A percentile compares a stretch with the other conserved stretches of the same genome.
phyloP scores from a whole-genome alignment of 2,797 vertebrate species.

The Gastrophryne carolinensis region DNA sequence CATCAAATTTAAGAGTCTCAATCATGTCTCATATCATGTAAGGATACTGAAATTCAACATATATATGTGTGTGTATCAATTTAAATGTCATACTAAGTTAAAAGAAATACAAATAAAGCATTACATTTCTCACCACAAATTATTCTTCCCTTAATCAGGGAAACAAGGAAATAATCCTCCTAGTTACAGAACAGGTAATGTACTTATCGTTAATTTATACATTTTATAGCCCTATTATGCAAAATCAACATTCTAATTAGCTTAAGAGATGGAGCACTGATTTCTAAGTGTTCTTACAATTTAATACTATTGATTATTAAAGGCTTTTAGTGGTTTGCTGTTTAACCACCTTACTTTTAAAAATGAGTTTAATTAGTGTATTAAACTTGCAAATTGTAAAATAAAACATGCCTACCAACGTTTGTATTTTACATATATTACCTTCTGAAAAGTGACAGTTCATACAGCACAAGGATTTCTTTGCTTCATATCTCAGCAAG shows the following conservation, averaged over 20 bases:
- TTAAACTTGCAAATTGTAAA: neutral
- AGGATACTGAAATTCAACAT: too few relatives aligned
- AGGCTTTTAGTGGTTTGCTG: neutral
- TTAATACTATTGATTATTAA: constrained; percentile 13
- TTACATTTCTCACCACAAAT: neutral
- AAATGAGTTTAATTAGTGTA: neutral
- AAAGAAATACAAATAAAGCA: too few relatives aligned
- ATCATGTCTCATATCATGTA: too few relatives aligned
- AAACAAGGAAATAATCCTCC: neutral
- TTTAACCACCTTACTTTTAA: neutral
- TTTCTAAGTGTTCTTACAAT: constrained; percentile 11
- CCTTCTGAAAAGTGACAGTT: neutral
- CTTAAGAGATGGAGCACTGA: neutral
- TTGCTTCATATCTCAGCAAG: too few relatives aligned
- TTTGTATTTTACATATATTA: neutral
- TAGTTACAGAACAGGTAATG: neutral
- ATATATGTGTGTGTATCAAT: too few relatives aligned
- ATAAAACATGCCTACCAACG: neutral
- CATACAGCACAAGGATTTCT: too few relatives aligned
- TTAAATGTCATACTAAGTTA: too few relatives aligned
- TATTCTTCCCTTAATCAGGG: neutral
- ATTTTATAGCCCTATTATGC: constrained; percentile 8
- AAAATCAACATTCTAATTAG: constrained; percentile 1
- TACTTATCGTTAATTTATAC: neutral
- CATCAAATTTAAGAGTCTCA: too few relatives aligned